Conservation (phyloP, 1,140 invertebrate species). For the Zaprionus nigranus region DNA sequence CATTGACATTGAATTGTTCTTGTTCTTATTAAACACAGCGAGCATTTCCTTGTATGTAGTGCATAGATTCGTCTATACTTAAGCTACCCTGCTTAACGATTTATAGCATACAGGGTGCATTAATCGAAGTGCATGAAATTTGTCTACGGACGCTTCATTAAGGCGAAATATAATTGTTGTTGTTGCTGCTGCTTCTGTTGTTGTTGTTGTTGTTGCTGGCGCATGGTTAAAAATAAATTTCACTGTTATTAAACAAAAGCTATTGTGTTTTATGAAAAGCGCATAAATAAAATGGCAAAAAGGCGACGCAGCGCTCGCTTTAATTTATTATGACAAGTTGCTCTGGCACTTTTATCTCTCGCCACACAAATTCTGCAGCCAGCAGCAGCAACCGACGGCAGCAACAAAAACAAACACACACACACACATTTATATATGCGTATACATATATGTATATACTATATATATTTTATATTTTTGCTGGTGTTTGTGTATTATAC, state of each 20-base stretch:
- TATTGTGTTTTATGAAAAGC: slow-evolving; percentile 82
- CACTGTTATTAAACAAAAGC: slow-evolving; percentile 81
- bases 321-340: slow-evolving; percentile 83
- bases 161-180: slow-evolving; percentile 50
- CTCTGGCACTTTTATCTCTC: slow-evolving; percentile 82
- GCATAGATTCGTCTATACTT: background rate
- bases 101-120: slow-evolving; percentile 2
- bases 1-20: background rate
- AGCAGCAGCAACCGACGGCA: slow-evolving; percentile 32
- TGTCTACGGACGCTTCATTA: slow-evolving; percentile 69
- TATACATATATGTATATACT: slow-evolving; percentile 2
- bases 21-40: background rate
- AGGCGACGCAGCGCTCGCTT: slow-evolving; percentile 64
- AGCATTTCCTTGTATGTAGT: background rate
- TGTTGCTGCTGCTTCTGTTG: slow-evolving; percentile 42
- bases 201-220: slow-evolving; percentile 32
- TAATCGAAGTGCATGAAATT: slow-evolving; percentile 74
- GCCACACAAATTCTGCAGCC: slow-evolving; percentile 70
- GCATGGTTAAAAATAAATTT: slow-evolving; percentile 68
- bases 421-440: slow-evolving; percentile 17
- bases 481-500: slow-evolving; percentile 65
- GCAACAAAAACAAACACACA: slow-evolving; percentile 25
- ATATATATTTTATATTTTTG: slow-evolving; percentile 59
- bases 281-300: slow-evolving; percentile 79
- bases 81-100: background rate